Evolutionary conservation across 2,113 vertebrate genomes (phyloP), one percentile per base, ranked within the genome.

Genomic region (Grammomys dolichurus): DNA sequence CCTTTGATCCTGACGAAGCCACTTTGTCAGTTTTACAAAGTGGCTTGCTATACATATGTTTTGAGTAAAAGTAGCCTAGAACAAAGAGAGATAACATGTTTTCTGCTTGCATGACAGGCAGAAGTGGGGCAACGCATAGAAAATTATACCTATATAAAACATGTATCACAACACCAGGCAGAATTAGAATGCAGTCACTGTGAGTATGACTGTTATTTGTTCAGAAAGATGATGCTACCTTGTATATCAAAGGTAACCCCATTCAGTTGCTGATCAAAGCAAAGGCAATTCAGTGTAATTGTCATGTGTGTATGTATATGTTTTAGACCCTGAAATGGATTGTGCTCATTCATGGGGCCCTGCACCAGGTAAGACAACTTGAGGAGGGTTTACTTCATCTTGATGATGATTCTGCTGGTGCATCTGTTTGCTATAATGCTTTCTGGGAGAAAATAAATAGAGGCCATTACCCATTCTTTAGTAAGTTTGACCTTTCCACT

Each of bases 401-500:
- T 84, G 54, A 36, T 8, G 2, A 22, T 36, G 24, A 54, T 56
- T 85, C 51, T 80, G 5, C 26, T 31, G 46, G 28, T 14, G 70
- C 6, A 72, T 7, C 1, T 1, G 0, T 8, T 40, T 19, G 40
- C 13, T 70, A n/a, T 28, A n/a, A 48, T 28, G 26, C 69, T 69
- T 60, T 26, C 63, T 82, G 69, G 60, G 40, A 93, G 48, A 51
- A 85, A 95, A 43, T 91, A 36, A 86, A 43, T 22, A n/a, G 54
- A 78, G 69, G 3, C 14, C 63, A 48, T 26, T 2, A 2, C 8
- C 12, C 48, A 93, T 87, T 96, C 76, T 90, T 84, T 92, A 51
- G 36, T 89, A 63, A 51, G 22, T 0, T 65, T 97, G 40, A 20
- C 93, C 87, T 96, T 92, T 77, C 60, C 63, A 3, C 95, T 90